phyloP scores from a whole-genome alignment of 2,113 vertebrate species.

The Semicossyphus pulcher region DNA sequence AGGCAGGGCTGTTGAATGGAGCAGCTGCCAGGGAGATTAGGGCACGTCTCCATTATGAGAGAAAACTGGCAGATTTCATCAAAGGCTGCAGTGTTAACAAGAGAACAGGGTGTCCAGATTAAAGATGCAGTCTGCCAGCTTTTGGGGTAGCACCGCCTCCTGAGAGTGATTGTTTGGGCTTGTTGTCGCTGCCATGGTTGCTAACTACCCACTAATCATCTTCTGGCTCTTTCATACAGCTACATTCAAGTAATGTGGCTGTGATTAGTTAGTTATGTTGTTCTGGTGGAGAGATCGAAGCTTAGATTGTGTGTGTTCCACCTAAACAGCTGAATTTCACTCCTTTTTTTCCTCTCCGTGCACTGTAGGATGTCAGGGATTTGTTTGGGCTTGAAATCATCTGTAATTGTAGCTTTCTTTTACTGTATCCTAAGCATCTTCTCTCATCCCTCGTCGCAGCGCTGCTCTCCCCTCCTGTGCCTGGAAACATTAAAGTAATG shows the following conservation, averaged over 20 bases:
- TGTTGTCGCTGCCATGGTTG: slow-evolving; percentile 75
- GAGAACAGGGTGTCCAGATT: slow-evolving; percentile 78
- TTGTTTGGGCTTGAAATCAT: slow-evolving; percentile 16
- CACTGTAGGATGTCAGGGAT: background rate
- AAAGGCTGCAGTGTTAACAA: slow-evolving; percentile 79
- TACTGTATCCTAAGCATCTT: slow-evolving; percentile 42
- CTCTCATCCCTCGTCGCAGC: slow-evolving; percentile 9
- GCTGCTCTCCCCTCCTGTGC: slow-evolving; percentile 30
- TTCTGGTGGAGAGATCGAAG: slow-evolving; percentile 29
- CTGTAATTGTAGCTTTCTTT: slow-evolving; percentile 37
- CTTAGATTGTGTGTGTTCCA: slow-evolving; percentile 18
- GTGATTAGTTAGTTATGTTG: slow-evolving; percentile 59
- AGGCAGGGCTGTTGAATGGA: slow-evolving; percentile 75
- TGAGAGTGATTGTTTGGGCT: slow-evolving; percentile 72
- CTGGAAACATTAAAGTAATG: slow-evolving; percentile 73
- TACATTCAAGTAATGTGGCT: slow-evolving; percentile 58
- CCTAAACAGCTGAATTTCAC: slow-evolving; percentile 6
- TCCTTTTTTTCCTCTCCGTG: background rate
- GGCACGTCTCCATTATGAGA: slow-evolving; percentile 74
- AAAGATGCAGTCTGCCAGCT: slow-evolving; percentile 69
- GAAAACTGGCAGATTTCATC: slow-evolving; percentile 77
- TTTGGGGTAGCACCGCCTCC: slow-evolving; percentile 55
- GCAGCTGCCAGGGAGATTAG: slow-evolving; percentile 84
- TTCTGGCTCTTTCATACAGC: slow-evolving; percentile 53
- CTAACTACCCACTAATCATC: slow-evolving; percentile 73